Conservation (phyloP, 2,888 invertebrate species). For the Podabrus alpinus region DNA sequence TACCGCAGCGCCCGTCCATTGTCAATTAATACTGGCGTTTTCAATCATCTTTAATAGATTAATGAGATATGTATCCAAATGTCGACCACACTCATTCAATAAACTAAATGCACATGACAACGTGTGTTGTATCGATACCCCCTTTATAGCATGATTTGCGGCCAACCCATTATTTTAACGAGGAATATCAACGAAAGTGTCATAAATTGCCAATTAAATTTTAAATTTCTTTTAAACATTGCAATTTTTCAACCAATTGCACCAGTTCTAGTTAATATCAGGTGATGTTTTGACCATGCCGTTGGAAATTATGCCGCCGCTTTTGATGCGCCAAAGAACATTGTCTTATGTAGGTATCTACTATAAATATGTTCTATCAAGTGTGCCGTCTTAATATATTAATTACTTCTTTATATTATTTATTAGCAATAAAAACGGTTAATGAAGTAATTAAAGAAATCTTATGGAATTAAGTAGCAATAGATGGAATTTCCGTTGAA, state of each 20-base stretch:
- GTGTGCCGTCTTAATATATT: too few species aligned
- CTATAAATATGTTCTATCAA: too few species aligned
- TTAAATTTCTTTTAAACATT: neutral
- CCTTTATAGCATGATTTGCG: slow-evolving; percentile 21
- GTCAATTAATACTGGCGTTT: slow-evolving; percentile 49
- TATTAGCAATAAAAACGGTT: neutral
- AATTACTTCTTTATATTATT: too few species aligned
- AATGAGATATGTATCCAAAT: slow-evolving; percentile 51
- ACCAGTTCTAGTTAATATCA: neutral
- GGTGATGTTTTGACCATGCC: too few species aligned
- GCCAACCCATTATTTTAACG: neutral
- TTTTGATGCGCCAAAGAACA: neutral
- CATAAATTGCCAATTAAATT: neutral
- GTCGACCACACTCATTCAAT: slow-evolving; percentile 48
- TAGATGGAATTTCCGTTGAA: neutral
- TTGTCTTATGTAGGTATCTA: too few species aligned
- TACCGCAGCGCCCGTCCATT: slow-evolving; percentile 47
- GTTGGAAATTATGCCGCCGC: neutral
- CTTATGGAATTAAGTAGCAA: neutral
- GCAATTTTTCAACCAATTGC: neutral
- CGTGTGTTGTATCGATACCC: slow-evolving; percentile 22
- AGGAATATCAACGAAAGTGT: neutral
- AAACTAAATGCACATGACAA: slow-evolving; percentile 25
- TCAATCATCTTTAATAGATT: slow-evolving; percentile 52
- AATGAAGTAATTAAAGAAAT: neutral